Percentiles rank a stretch among this genome's conserved stretches.
Evolutionary conservation across 2,888 invertebrate genomes (phyloP).

Genomic region (Danaus chrysippus): DNA sequence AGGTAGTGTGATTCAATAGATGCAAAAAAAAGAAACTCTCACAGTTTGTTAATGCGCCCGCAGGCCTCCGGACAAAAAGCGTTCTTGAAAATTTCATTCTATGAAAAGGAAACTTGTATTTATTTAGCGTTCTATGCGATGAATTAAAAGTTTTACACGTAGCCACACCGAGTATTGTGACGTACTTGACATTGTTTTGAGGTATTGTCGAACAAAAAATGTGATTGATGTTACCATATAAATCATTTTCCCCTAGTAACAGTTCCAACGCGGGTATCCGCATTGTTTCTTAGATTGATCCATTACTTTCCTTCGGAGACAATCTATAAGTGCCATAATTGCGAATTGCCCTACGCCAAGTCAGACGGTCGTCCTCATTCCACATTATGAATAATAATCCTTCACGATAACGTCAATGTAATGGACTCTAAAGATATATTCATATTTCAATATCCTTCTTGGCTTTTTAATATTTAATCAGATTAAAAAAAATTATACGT

Average conservation of each 20-base stretch:
- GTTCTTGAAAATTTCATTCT: too few relatives aligned
- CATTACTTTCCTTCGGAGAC: conserved; percentile 12
- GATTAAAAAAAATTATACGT: too few relatives aligned
- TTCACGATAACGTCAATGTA: conserved; percentile 43
- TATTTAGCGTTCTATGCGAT: too few relatives aligned
- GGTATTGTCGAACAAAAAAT: too few relatives aligned
- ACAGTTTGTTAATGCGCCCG: conserved; percentile 25
- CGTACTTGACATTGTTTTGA: too few relatives aligned
- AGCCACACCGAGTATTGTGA: too few relatives aligned
- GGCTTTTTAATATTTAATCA: conserved; percentile 3
- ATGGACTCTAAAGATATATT: conserved; percentile 31
- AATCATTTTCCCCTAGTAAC: too few relatives aligned
- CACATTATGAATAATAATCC: conserved; percentile 55
- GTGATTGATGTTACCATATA: too few relatives aligned
- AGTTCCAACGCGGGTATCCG: too few relatives aligned
- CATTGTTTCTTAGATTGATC: conserved; percentile 6
- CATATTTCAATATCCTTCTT: conserved; percentile 16
- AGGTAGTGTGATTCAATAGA: conserved; percentile 31
- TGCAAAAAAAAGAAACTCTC: conserved; percentile 31
- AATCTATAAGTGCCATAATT: conserved; percentile 11
- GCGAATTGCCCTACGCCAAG: conserved; percentile 35
- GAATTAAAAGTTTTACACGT: too few relatives aligned
- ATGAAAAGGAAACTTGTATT: too few relatives aligned
- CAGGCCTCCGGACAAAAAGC: too few relatives aligned
- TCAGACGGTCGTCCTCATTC: conserved; percentile 50